Conservation (phyloP, 2,888 invertebrate species). For the Odiellus spinosus region DNA sequence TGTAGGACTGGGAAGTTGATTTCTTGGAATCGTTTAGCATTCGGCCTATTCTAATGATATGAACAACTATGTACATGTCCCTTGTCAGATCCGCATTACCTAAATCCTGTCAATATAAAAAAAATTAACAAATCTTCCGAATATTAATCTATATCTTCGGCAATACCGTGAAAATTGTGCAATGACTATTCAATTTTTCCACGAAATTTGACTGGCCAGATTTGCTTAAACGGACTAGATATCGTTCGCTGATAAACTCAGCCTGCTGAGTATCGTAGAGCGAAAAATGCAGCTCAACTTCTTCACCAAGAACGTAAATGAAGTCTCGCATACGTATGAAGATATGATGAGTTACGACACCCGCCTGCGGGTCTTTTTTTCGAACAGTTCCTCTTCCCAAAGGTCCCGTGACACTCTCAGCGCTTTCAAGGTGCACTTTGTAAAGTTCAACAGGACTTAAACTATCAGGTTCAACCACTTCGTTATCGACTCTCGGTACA, state of each 20-base stretch:
- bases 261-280: conserved; percentile 62
- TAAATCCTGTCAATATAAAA: conserved; percentile 42
- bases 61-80: conserved; percentile 73
- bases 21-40: conserved; percentile 52
- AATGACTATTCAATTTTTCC: conserved; percentile 69
- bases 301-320: conserved; percentile 69
- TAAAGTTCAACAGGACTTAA: conserved; percentile 78
- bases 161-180: conserved; percentile 64
- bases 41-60: conserved; percentile 68
- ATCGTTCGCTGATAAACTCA: conserved; percentile 71
- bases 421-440: conserved; percentile 31
- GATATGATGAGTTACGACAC: conserved; percentile 51
- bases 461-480: conserved; percentile 75
- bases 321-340: conserved; percentile 78
- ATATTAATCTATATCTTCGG: conserved; percentile 3
- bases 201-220: conserved; percentile 79
- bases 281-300: conserved; percentile 72
- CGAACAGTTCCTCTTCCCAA: conserved; percentile 38
- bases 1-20: conserved; percentile 29
- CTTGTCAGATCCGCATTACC: conserved; percentile 67
- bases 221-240: conserved; percentile 71
- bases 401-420: conserved; percentile 14
- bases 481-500: conserved; percentile 73
- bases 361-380: conserved; percentile 32
- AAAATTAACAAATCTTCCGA: conserved; percentile 21